Conservation (phyloP, 2,888 invertebrate genomes). For the Myopa testacea region DNA sequence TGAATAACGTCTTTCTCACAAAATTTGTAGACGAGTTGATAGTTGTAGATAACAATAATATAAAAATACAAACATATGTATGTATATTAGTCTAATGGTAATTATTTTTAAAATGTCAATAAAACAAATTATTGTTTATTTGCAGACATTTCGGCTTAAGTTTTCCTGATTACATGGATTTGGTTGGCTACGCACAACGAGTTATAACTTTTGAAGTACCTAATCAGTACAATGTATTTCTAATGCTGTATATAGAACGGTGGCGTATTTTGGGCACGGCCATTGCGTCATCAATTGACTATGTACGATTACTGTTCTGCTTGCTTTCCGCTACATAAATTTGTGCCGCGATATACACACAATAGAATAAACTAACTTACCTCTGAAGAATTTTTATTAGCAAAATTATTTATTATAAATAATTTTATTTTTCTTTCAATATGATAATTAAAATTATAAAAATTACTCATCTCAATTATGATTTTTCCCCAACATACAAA, state of each 20-base stretch:
- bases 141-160: slow-evolving; percentile 46
- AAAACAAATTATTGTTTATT: not conserved
- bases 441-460: slow-evolving; percentile 19
- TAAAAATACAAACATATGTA: no score
- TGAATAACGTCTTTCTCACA: no score
- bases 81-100: not conserved
- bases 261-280: slow-evolving; percentile 55
- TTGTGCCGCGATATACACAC: not conserved
- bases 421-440: not conserved
- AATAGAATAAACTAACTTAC: not conserved
- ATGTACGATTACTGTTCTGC: slow-evolving; percentile 57
- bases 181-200: slow-evolving; percentile 47
- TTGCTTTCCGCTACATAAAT: slow-evolving; percentile 47
- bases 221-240: slow-evolving; percentile 52
- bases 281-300: slow-evolving; percentile 59
- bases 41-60: no score
- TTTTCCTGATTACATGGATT: slow-evolving; percentile 47
- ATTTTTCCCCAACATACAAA: not conserved
- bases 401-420: not conserved
- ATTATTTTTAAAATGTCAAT: not conserved
- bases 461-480: not conserved
- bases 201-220: slow-evolving; percentile 51
- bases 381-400: not conserved
- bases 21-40: no score
- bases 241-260: slow-evolving; percentile 56